A percentile compares a stretch with the other conserved stretches of the same genome.
Evolutionary conservation across 1,140 invertebrate species (phyloP).

Genomic region (Nixonia krombeini): DNA sequence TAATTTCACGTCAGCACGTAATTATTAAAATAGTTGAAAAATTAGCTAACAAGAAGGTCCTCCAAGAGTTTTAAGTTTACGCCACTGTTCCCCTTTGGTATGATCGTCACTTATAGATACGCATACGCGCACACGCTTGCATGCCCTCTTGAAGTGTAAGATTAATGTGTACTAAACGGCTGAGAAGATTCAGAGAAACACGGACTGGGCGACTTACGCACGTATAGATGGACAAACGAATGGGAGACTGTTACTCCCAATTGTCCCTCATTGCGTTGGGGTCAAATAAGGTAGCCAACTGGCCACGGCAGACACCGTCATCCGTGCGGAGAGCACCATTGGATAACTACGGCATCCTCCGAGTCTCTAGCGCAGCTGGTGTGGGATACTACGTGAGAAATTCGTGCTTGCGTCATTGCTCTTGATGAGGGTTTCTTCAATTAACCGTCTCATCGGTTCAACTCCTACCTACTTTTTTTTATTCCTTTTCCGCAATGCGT

Average conservation of each 20-base stretch:
- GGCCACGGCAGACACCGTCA: conserved; percentile 39
- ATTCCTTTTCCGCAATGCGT: no score
- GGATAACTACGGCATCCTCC: conserved; percentile 30
- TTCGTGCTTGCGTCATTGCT: conserved; percentile 30
- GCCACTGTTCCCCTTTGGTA: conserved; percentile 34
- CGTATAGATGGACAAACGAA: conserved; percentile 50
- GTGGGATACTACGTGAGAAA: conserved; percentile 47
- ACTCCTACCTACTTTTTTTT: background rate
- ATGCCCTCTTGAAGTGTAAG: background rate
- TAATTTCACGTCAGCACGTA: no score
- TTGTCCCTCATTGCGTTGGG: conserved; percentile 70
- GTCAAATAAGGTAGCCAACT: conserved; percentile 68
- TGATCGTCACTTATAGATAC: conserved; percentile 32
- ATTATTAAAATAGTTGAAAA: no score
- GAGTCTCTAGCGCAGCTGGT: conserved; percentile 5
- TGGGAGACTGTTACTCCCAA: conserved; percentile 70
- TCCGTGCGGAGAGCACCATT: conserved; percentile 16
- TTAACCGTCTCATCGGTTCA: conserved; percentile 9
- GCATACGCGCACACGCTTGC: background rate
- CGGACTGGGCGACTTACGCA: conserved; percentile 32
- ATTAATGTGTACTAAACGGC: conserved; percentile 52
- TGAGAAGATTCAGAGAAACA: conserved; percentile 65
- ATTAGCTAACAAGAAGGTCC: background rate
- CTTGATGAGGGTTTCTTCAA: conserved; percentile 18
- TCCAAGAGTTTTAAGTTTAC: conserved; percentile 21